A percentile compares a stretch with the other conserved stretches of the same genome.
These are phyloP conservation scores for Hippopotamus amphibius DNA, from an alignment of 2,113 vertebrate species.

Conservation along the genomic window DNA sequence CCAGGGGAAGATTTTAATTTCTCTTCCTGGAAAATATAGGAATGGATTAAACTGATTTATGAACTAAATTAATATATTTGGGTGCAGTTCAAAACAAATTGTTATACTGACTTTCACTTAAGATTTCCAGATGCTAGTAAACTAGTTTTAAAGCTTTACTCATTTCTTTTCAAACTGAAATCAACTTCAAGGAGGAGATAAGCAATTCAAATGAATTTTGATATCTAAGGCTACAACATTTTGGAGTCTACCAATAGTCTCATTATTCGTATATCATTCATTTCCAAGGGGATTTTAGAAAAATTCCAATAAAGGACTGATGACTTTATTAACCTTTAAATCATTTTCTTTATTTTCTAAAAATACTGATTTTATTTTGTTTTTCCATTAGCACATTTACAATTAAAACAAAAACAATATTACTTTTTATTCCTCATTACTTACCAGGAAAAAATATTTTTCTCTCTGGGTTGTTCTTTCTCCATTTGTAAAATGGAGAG, in stretches of 20 bases:
- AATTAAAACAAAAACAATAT: neutral
- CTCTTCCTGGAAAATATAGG: conserved; percentile 44
- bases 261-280: neutral
- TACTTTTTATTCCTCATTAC: neutral
- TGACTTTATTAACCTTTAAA: neutral
- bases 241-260: neutral
- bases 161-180: neutral
- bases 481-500: neutral
- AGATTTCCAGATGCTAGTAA: neutral
- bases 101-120: conserved; percentile 24
- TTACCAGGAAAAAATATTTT: neutral
- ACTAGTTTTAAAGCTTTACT: neutral
- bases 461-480: neutral
- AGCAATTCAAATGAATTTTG: neutral
- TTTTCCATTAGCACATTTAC: neutral
- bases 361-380: neutral
- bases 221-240: neutral
- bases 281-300: neutral
- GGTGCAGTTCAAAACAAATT: conserved; percentile 43
- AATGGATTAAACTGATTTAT: conserved; percentile 70
- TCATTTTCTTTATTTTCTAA: neutral
- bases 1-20: conserved; percentile 65
- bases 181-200: neutral
- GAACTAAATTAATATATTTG: conserved; percentile 63
- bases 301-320: neutral